Evolutionary conservation across 2,888 invertebrate species (phyloP).

Genomic region (Cryptocephalus primarius): DNA sequence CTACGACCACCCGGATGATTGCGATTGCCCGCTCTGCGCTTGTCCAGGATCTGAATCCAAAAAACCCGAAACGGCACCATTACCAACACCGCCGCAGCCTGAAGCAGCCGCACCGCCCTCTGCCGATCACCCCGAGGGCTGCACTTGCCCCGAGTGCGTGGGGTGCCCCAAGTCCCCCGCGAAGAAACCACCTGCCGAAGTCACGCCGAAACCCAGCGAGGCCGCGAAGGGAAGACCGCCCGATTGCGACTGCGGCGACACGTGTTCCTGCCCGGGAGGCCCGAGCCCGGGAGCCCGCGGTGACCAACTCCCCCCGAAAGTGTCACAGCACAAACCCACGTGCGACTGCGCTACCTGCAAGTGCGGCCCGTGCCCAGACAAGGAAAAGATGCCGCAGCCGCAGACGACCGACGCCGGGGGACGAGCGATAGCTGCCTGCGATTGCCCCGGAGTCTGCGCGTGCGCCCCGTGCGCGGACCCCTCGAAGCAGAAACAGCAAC

Average conservation of each 20-base stretch:
- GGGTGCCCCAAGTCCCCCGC: not conserved
- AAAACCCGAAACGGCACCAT: not conserved
- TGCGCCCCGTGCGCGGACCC: conserved; percentile 8
- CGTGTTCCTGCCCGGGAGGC: conserved; percentile 1
- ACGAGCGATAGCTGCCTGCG: not conserved
- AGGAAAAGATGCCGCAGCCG: not conserved
- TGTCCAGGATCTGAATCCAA: conserved; percentile 5
- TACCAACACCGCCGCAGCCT: not conserved
- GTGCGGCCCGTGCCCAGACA: conserved; percentile 8
- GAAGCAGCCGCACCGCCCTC: not conserved
- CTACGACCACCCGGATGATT: conserved; percentile 7
- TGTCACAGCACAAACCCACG: not conserved
- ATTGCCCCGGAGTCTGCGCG: conserved; percentile 2
- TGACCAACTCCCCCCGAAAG: not conserved
- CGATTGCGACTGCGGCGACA: conserved; percentile 1
- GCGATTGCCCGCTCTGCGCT: conserved; percentile 10
- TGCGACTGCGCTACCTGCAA: conserved; percentile 9
- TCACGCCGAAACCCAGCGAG: not conserved
- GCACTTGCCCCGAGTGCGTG: conserved; percentile 2
- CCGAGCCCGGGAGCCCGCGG: not conserved
- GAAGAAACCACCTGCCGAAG: not conserved
- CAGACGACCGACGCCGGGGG: not conserved
- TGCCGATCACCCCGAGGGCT: not conserved
- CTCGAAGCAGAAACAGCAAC: not conserved
- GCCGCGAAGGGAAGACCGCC: not conserved